Evolutionary conservation across 2,113 vertebrate species (phyloP).

Genomic region (Chloebia gouldiae): DNA sequence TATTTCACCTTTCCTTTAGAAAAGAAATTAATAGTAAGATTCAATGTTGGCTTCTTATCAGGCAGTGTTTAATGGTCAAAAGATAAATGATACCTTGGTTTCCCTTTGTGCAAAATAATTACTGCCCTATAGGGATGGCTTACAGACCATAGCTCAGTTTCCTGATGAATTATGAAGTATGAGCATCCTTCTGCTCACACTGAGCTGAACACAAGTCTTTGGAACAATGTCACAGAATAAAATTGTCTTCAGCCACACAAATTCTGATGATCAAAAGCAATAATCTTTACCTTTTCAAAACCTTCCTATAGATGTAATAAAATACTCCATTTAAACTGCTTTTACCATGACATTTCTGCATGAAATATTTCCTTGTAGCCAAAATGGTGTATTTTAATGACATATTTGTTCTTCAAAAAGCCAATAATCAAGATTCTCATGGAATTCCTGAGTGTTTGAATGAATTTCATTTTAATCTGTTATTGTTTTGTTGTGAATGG

Average conservation of each 20-base stretch:
- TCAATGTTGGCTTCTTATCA: background rate
- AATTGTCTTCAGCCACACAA: background rate
- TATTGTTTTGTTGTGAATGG: background rate
- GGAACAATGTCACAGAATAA: background rate
- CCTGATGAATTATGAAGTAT: background rate
- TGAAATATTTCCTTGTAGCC: background rate
- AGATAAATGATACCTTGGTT: background rate
- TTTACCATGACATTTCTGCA: background rate
- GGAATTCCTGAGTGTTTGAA: background rate
- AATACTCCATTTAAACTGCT: background rate
- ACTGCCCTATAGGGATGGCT: background rate
- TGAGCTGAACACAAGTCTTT: background rate
- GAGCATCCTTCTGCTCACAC: background rate
- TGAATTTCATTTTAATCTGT: background rate
- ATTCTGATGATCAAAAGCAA: background rate
- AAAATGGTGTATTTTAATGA: background rate
- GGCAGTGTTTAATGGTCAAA: background rate
- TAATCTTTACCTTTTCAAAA: background rate
- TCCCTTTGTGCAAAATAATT: background rate
- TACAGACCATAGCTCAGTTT: background rate
- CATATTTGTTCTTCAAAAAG: background rate
- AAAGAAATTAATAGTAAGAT: background rate
- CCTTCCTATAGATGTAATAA: background rate
- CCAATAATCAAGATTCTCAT: background rate
- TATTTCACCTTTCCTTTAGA: background rate